phyloP scores from a whole-genome alignment of 1,140 invertebrate species.

The Bacillus rossius region DNA sequence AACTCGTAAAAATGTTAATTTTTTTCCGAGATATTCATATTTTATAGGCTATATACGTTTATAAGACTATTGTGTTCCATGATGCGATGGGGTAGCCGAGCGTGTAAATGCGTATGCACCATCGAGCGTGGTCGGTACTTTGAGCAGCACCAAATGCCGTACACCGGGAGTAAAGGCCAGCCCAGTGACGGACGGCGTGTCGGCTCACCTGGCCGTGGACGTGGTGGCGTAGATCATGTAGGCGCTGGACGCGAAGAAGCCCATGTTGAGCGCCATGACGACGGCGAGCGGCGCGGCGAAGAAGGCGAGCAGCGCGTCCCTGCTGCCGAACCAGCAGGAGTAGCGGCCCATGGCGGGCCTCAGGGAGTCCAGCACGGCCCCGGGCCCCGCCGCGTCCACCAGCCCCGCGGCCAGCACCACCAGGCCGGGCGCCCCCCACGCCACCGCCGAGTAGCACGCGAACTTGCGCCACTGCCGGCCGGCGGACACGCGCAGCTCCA shows the following conservation, averaged over 20 bases:
- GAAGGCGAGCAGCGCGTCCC: conserved; percentile 45
- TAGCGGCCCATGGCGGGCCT: conserved; percentile 44
- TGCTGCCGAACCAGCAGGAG: conserved; percentile 50
- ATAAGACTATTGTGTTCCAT: too few relatives aligned
- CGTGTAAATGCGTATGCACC: too few relatives aligned
- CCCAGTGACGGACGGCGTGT: too few relatives aligned
- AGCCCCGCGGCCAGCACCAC: conserved; percentile 44
- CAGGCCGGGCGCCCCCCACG: conserved; percentile 47
- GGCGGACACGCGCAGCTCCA: conserved; percentile 42
- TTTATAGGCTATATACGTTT: too few relatives aligned
- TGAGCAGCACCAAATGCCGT: too few relatives aligned
- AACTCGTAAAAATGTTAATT: too few relatives aligned
- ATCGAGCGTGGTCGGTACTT: too few relatives aligned
- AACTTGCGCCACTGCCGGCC: conserved; percentile 42
- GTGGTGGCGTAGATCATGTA: conserved; percentile 43
- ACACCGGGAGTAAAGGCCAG: too few relatives aligned
- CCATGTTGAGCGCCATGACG: conserved; percentile 45
- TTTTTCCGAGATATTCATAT: too few relatives aligned
- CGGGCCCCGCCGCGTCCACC: conserved; percentile 42
- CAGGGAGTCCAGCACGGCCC: conserved; percentile 33
- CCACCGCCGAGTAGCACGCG: conserved; percentile 47
- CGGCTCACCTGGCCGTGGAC: neutral
- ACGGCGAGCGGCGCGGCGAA: conserved; percentile 47
- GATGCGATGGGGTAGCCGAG: too few relatives aligned
- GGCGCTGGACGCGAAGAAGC: conserved; percentile 47